phyloP scores from a whole-genome alignment of 1,140 invertebrate species.

The Coelopa frigida region DNA sequence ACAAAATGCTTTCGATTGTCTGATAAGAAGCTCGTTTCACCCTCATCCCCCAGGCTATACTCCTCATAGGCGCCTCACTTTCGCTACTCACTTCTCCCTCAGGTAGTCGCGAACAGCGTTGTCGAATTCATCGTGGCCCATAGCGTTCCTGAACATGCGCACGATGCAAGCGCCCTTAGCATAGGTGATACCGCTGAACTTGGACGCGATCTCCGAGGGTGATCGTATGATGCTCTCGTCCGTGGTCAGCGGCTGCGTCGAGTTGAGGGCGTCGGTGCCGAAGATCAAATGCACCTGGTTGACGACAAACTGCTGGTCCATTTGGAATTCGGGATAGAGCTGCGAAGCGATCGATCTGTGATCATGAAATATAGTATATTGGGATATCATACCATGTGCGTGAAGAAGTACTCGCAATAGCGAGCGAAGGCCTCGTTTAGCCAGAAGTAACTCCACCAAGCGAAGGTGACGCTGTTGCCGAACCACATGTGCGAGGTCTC shows the following conservation, averaged over 20 bases:
- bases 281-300: slow-evolving; percentile 60
- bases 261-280: slow-evolving; percentile 52
- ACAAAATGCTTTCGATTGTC: no score
- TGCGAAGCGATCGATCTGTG: no score
- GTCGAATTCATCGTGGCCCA: slow-evolving; percentile 57
- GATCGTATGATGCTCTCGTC: slow-evolving; percentile 36
- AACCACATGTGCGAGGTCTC: slow-evolving; percentile 64
- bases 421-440: slow-evolving; percentile 63
- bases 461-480: slow-evolving; percentile 58
- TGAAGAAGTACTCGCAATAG: slow-evolving; percentile 57
- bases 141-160: slow-evolving; percentile 63
- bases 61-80: no score
- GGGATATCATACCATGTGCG: slow-evolving; percentile 44
- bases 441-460: slow-evolving; percentile 63
- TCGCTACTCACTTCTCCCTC: slow-evolving; percentile 45
- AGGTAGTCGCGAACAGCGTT: slow-evolving; percentile 56
- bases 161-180: slow-evolving; percentile 64
- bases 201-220: slow-evolving; percentile 46
- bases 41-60: no score
- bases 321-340: slow-evolving; percentile 45
- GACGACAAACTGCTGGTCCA: slow-evolving; percentile 53
- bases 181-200: slow-evolving; percentile 55
- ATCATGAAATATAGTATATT: not conserved
- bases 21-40: no score
- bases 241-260: slow-evolving; percentile 54